phyloP scores from a whole-genome alignment of 2,888 invertebrate species.

The Drosophila niveifrons region DNA sequence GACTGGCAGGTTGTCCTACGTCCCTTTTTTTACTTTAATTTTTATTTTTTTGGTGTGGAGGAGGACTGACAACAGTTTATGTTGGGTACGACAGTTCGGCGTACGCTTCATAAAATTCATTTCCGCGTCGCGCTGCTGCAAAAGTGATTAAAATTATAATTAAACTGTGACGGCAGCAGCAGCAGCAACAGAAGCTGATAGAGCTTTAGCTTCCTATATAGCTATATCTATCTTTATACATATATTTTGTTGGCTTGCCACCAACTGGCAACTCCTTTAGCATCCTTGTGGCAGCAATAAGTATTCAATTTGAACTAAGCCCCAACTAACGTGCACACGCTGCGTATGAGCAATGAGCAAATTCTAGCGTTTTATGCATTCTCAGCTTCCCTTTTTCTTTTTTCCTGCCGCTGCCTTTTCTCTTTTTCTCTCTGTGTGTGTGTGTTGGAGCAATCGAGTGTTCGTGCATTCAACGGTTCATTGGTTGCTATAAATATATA shows the following conservation, averaged over 20 bases:
- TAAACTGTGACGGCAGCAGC: slow-evolving; percentile 74
- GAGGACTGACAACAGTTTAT: slow-evolving; percentile 79
- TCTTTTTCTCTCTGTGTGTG: neutral
- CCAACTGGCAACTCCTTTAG: neutral
- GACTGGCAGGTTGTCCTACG: slow-evolving; percentile 1
- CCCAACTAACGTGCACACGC: slow-evolving; percentile 61
- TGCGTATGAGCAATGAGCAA: slow-evolving; percentile 75
- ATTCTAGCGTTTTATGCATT: slow-evolving; percentile 71
- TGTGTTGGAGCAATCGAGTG: neutral
- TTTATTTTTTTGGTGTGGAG: neutral
- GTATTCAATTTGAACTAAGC: slow-evolving; percentile 77
- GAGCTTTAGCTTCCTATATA: slow-evolving; percentile 38
- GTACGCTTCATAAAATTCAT: slow-evolving; percentile 81
- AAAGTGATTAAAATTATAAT: slow-evolving; percentile 80
- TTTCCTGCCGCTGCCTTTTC: neutral
- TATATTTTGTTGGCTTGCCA: neutral
- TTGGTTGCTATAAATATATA: slow-evolving; percentile 81
- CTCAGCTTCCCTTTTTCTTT: slow-evolving; percentile 41
- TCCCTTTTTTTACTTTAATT: neutral
- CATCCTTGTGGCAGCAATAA: slow-evolving; percentile 41
- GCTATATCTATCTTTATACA: slow-evolving; percentile 8
- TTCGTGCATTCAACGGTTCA: slow-evolving; percentile 79
- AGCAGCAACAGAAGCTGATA: slow-evolving; percentile 43
- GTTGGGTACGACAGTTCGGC: slow-evolving; percentile 80
- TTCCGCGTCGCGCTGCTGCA: slow-evolving; percentile 77